Evolutionary conservation across 2,888 invertebrate species (phyloP).

Genomic region (Neoaliturus tenellus): DNA sequence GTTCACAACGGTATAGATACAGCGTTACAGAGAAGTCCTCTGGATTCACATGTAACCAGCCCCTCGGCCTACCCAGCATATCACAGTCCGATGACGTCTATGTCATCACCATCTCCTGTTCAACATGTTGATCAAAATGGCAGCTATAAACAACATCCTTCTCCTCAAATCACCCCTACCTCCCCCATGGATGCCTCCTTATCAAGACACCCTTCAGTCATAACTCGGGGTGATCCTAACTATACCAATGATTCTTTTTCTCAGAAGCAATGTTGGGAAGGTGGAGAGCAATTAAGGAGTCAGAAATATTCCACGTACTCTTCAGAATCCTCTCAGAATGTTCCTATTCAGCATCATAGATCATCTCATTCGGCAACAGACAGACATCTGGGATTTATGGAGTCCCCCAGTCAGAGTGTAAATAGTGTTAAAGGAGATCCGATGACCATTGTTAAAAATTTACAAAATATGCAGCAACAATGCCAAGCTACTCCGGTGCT

Average conservation of each 20-base stretch:
- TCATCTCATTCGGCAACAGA: neutral
- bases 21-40: conserved; percentile 78
- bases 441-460: conserved; percentile 85
- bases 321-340: conserved; percentile 4
- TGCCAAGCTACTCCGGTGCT: conserved; percentile 65
- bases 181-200: conserved; percentile 84
- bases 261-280: conserved; percentile 53
- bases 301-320: conserved; percentile 28
- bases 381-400: conserved; percentile 77
- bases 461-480: conserved; percentile 77
- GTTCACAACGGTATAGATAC: conserved; percentile 79
- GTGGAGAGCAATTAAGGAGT: conserved; percentile 24
- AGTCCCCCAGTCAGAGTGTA: conserved; percentile 78
- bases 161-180: conserved; percentile 76
- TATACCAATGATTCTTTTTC: conserved; percentile 44
- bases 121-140: conserved; percentile 74
- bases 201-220: conserved; percentile 86
- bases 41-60: conserved; percentile 84
- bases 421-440: conserved; percentile 84
- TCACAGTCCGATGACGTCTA: conserved; percentile 87
- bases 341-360: conserved; percentile 40
- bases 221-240: conserved; percentile 78
- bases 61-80: conserved; percentile 90
- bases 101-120: conserved; percentile 79
- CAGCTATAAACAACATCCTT: conserved; percentile 69